phyloP scores from a whole-genome alignment of 2,888 invertebrate species.

The Thymelicus sylvestris region DNA sequence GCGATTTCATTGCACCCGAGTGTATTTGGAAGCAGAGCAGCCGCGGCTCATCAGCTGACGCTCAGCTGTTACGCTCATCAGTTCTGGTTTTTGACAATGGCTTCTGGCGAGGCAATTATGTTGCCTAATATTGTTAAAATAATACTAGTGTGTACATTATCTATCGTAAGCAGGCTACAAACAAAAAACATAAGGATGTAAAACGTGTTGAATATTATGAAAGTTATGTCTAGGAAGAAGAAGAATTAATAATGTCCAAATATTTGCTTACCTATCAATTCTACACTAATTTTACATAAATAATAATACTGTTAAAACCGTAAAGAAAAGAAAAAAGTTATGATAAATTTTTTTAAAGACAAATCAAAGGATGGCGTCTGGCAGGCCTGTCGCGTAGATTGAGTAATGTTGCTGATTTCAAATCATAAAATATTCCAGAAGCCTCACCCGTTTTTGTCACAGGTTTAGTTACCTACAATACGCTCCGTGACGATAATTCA shows the following conservation, averaged over 20 bases:
- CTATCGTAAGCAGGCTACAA: neutral
- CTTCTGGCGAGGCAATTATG: constrained; percentile 58
- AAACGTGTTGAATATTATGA: no score
- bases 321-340: no score
- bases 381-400: constrained; percentile 45
- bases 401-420: constrained; percentile 44
- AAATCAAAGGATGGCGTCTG: constrained; percentile 39
- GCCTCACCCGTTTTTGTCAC: no score
- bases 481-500: no score
- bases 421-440: neutral
- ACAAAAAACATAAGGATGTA: no score
- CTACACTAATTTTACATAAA: no score
- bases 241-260: no score
- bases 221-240: no score
- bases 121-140: constrained; percentile 31
- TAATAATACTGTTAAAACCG: no score
- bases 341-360: constrained; percentile 21
- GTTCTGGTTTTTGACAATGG: constrained; percentile 46
- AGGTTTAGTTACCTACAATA: no score
- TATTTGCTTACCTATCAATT: no score
- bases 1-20: no score
- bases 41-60: constrained; percentile 58
- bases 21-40: constrained; percentile 27
- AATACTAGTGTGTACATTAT: neutral
- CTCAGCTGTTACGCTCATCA: constrained; percentile 75